A percentile compares a stretch with the other conserved stretches of the same genome.
These are phyloP conservation scores for human (Homo sapiens) DNA, from an alignment of 2,113 vertebrate species.

Conservation along the genomic window GRCh38 chr6:109997501-109998000, in stretches of 20 bases:
- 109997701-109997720: background rate
- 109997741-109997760: background rate
- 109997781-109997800: background rate
- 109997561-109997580: background rate
- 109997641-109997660: background rate
- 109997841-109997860: background rate
- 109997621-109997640: background rate
- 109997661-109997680: background rate
- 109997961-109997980: background rate
- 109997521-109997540: background rate
- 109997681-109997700: background rate
- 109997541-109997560: background rate
- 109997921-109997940: background rate
- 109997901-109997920: background rate
- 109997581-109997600: background rate
- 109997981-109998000: background rate
- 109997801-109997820: background rate
- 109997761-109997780: background rate
- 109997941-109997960: background rate
- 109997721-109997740: background rate
- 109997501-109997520: background rate
- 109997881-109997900: background rate
- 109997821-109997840: background rate
- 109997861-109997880: background rate
- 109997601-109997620: background rate